Evolutionary conservation across 2,113 vertebrate genomes (phyloP).

Genomic region (Trachemys scripta): DNA sequence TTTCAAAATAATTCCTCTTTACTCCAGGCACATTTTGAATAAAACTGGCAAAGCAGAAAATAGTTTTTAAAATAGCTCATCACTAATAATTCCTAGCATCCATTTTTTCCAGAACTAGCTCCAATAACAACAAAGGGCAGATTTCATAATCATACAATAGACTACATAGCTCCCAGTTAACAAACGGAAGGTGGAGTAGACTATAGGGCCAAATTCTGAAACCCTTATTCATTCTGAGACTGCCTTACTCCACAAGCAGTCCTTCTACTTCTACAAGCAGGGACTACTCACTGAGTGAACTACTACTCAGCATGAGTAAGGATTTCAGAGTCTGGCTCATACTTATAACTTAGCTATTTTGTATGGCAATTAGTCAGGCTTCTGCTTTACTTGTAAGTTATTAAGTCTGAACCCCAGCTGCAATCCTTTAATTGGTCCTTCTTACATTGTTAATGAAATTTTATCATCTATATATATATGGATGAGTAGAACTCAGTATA

Average conservation of each 20-base stretch:
- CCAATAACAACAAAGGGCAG: fast-evolving
- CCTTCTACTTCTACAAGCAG: not conserved
- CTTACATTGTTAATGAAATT: not conserved
- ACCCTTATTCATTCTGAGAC: not conserved
- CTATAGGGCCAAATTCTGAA: not conserved
- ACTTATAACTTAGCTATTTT: not conserved
- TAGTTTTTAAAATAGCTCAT: not conserved
- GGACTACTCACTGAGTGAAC: not conserved
- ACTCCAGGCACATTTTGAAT: not conserved
- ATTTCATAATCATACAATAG: not conserved
- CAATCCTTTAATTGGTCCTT: constrained; percentile 25
- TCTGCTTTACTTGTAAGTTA: not conserved
- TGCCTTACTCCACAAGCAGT: not conserved
- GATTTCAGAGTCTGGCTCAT: not conserved
- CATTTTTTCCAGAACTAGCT: not conserved
- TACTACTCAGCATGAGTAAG: not conserved
- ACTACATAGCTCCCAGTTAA: not conserved
- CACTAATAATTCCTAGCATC: not conserved
- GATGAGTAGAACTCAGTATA: not conserved
- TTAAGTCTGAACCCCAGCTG: constrained; percentile 14
- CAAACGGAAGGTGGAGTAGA: not conserved
- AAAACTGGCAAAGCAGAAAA: not conserved
- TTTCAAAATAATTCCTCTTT: not conserved
- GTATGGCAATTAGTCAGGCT: not conserved
- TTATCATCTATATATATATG: not conserved